Conservation (phyloP, 2,113 vertebrate species). For the Pteruthius melanotis region DNA sequence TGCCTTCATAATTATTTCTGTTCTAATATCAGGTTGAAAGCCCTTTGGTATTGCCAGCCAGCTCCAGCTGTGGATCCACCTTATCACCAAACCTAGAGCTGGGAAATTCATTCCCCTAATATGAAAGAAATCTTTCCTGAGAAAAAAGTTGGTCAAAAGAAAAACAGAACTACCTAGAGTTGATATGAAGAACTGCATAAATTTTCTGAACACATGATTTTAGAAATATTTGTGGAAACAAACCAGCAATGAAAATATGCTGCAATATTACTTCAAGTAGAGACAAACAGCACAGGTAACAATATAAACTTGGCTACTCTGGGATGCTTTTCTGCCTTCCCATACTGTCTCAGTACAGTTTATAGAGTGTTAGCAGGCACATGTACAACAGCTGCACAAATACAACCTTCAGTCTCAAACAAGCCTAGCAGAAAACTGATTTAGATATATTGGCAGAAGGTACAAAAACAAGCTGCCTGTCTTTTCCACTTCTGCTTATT, state of each 20-base stretch:
- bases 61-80: neutral
- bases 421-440: neutral
- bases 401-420: neutral
- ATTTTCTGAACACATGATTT: neutral
- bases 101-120: neutral
- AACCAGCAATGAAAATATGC: neutral
- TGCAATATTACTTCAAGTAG: neutral
- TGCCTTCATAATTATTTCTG: neutral
- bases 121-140: neutral
- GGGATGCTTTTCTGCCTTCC: neutral
- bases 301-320: neutral
- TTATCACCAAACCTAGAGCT: neutral
- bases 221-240: neutral
- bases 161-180: neutral
- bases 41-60: neutral
- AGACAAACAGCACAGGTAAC: neutral
- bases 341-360: neutral
- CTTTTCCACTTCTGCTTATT: neutral
- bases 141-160: neutral
- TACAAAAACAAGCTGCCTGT: neutral
- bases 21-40: neutral
- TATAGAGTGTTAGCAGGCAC: neutral
- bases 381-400: neutral
- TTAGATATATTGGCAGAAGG: neutral
- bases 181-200: neutral